phyloP scores from a whole-genome alignment of 2,797 vertebrate species.

The Limosa lapponica region DNA sequence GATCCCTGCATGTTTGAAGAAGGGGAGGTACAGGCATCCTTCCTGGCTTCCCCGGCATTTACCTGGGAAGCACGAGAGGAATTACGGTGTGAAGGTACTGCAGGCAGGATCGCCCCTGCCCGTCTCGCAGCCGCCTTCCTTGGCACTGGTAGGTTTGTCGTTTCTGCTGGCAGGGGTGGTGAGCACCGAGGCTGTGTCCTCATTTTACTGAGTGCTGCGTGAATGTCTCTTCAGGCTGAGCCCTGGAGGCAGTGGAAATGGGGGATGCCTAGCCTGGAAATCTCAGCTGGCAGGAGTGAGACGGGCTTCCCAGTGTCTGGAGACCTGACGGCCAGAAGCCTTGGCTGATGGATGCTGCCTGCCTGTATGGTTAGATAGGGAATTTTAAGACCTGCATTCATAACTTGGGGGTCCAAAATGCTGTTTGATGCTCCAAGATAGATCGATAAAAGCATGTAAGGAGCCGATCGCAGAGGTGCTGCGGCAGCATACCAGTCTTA shows the following conservation, averaged over 20 bases:
- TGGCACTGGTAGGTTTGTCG: fast-evolving
- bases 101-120: neutral
- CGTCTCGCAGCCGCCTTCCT: fast-evolving
- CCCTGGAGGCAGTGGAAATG: neutral
- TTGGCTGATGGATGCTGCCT: neutral
- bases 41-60: fast-evolving
- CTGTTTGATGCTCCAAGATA: neutral
- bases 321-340: no score
- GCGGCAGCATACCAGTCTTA: neutral
- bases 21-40: neutral
- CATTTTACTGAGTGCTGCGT: fast-evolving
- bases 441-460: fast-evolving
- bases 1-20: neutral
- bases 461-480: neutral
- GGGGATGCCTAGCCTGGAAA: neutral
- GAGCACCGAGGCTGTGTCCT: neutral
- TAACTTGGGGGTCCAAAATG: neutral
- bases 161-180: neutral
- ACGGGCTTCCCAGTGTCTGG: neutral
- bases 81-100: fast-evolving
- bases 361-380: neutral
- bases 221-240: neutral
- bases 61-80: neutral
- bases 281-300: neutral
- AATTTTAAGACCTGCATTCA: neutral